Base-by-base conservation (phyloP, 2,113 vertebrate species). In the Antennarius striatus region DNA sequence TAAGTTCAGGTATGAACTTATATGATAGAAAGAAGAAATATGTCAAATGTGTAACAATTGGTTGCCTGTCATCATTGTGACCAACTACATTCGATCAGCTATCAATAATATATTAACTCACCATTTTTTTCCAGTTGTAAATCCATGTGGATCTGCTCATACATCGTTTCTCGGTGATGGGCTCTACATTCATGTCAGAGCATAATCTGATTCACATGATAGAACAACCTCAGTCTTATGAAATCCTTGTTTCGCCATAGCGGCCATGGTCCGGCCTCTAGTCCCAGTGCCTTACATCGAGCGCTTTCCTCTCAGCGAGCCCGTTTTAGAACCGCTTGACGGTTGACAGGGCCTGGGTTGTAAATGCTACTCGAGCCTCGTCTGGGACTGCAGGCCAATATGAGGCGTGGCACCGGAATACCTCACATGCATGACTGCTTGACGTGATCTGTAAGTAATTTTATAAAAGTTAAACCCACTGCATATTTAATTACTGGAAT, bases 21-120 rank as follows among this genome's bases (percentile, higher is more conserved):
- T 40, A 3, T 40, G 39, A 40, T 22, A 22, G 22, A 22, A 43
- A 15, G 39, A 48, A 58, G 65, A n/a, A 6, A 16, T 14, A 51
- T 57, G 30, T 14, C 30, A 58, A 29, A 8, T 67, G 42, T 30
- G 15, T 54, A 56, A 68, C 66, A 46, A 56, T 42, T 48, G 40
- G 55, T 42, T 51, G 56, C 12, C 45, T 62, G 32, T 65, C 59
- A 63, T 53, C 48, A n/a, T 46, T 55, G 49, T 40, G 65, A 61
- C 64, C 56, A 36, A 62, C 28, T 13, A 48, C 47, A 58, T 42
- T 63, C 0, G 8, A 40, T 57, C 9, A 13, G 42, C 58, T 78
- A 52, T 74, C 64, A 63, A 81, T 80, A 56, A 72, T 79, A 88
- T 77, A 73, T 80, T 82, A 79, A 51, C 17, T 57, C 52, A n/a